Evolutionary conservation across 2,113 vertebrate genomes (phyloP).

Genomic region (Lepisosteus oculatus): DNA sequence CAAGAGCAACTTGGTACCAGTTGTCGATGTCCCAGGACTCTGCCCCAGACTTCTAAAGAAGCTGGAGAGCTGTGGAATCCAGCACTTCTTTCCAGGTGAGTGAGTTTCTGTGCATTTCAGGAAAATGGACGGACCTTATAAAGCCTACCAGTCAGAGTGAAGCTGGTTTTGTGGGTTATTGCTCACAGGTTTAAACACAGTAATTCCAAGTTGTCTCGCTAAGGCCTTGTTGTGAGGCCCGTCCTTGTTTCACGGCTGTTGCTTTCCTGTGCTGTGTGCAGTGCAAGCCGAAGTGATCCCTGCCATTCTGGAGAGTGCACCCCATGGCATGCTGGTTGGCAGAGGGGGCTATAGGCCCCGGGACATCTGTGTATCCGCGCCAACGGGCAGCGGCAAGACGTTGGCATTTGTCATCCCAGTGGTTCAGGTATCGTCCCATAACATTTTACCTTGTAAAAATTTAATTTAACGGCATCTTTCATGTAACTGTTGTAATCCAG

Average conservation of each 20-base stretch:
- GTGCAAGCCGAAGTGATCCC: slow-evolving; percentile 92
- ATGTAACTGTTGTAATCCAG: no score
- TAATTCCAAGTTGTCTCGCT: no score
- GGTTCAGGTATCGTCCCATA: slow-evolving; percentile 69
- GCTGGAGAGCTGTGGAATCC: slow-evolving; percentile 72
- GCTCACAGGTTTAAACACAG: no score
- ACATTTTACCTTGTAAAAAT: no score
- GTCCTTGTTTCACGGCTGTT: not conserved
- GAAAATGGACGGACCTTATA: no score
- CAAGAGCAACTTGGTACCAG: slow-evolving; percentile 66
- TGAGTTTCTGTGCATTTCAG: not conserved
- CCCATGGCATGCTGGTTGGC: slow-evolving; percentile 70
- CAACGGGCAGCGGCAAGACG: slow-evolving; percentile 94
- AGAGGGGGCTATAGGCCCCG: slow-evolving; percentile 77
- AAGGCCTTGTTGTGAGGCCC: no score
- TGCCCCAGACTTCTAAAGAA: slow-evolving; percentile 69
- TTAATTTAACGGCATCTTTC: no score
- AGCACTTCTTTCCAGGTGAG: slow-evolving; percentile 85
- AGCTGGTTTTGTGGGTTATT: no score
- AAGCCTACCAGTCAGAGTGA: no score
- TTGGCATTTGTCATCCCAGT: slow-evolving; percentile 88
- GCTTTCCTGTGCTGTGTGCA: slow-evolving; percentile 33
- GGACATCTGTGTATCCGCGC: slow-evolving; percentile 91
- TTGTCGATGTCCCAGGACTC: slow-evolving; percentile 67
- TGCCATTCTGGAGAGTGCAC: slow-evolving; percentile 70